Conservation (phyloP, 2,113 vertebrate genomes). For the Oreocharis arfaki region DNA sequence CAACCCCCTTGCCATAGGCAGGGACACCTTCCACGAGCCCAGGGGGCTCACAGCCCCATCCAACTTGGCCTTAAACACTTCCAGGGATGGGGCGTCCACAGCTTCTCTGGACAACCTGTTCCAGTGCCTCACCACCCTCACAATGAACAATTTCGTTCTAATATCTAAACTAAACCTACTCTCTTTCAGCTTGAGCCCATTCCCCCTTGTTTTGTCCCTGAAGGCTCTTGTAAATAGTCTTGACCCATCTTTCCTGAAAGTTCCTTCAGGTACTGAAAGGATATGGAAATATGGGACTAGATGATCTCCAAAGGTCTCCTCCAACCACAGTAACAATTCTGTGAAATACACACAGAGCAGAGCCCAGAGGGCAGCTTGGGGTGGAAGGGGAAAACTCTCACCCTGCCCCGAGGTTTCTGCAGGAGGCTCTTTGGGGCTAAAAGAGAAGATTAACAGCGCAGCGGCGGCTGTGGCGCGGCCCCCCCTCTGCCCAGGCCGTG, state of each 20-base stretch:
- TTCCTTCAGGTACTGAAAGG: background rate
- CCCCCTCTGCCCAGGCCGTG: background rate
- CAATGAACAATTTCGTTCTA: background rate
- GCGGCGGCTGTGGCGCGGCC: background rate
- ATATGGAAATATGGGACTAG: background rate
- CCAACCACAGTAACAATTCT: background rate
- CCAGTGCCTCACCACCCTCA: background rate
- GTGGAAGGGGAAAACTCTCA: background rate
- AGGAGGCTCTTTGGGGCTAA: background rate
- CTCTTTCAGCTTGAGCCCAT: background rate
- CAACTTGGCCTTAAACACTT: background rate
- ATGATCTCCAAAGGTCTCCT: background rate
- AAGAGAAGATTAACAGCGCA: background rate
- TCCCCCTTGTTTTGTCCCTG: background rate
- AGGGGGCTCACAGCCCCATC: background rate
- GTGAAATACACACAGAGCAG: background rate
- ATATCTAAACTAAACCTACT: background rate
- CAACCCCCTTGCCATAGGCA: fast-evolving
- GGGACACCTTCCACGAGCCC: background rate
- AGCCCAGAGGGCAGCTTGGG: fast-evolving
- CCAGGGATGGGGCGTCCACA: background rate
- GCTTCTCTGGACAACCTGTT: background rate
- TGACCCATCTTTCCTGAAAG: background rate
- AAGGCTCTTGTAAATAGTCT: background rate
- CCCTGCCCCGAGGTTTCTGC: fast-evolving